Evolutionary conservation across 2,888 invertebrate species (phyloP).

Genomic region (Drosophila aldrichi): DNA sequence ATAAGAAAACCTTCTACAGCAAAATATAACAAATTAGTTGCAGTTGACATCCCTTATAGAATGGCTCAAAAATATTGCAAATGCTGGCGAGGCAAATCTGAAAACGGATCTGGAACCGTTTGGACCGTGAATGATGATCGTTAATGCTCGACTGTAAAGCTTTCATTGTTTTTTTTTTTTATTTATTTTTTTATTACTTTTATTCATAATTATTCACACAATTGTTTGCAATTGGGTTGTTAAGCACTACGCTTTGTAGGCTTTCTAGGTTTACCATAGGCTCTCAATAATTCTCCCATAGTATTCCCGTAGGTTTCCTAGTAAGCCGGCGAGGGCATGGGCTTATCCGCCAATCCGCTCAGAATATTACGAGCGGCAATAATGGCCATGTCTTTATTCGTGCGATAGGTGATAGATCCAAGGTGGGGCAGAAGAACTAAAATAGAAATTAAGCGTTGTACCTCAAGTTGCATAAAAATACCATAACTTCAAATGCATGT

Average conservation of each 20-base stretch:
- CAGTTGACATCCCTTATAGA: no score
- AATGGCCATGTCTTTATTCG: conserved; percentile 91
- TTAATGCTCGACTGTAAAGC: no score
- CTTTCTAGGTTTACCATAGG: background rate
- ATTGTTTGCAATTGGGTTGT: conserved; percentile 32
- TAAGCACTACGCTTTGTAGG: conserved; percentile 20
- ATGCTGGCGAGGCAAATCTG: no score
- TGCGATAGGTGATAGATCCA: conserved; percentile 92
- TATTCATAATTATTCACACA: conserved; percentile 18
- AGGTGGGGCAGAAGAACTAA: conserved; percentile 94
- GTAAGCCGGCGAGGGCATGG: conserved; percentile 89
- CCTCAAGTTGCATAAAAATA: conserved; percentile 1
- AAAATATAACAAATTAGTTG: no score
- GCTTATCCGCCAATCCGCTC: conserved; percentile 90
- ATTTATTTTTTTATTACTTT: background rate
- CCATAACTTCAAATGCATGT: background rate
- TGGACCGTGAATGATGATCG: no score
- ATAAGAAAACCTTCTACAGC: no score
- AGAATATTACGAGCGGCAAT: conserved; percentile 92
- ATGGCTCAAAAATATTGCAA: no score
- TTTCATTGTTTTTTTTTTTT: no score
- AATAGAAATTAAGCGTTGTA: conserved; percentile 74
- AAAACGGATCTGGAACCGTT: no score
- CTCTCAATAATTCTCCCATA: background rate
- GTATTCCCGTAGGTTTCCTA: conserved; percentile 27